Conservation (phyloP, 2,797 vertebrate species). For the Heliangelus exortis region DNA sequence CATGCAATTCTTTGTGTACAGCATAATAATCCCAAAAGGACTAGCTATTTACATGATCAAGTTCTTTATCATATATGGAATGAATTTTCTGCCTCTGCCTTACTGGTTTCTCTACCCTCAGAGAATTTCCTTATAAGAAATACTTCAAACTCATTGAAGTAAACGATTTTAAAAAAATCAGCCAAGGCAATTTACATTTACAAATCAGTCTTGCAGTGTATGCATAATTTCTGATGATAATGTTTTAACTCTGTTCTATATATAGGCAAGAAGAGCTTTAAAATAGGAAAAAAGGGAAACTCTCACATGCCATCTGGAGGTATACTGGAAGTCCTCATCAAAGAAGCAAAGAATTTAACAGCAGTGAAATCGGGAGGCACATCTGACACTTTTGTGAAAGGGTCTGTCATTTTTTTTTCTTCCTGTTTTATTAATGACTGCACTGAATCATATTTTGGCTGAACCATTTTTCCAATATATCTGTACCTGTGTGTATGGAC, state of each 20-base stretch:
- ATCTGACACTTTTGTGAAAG: slow-evolving; percentile 98
- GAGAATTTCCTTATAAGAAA: neutral
- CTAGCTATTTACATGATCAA: neutral
- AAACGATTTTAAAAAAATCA: neutral
- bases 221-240: neutral
- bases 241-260: neutral
- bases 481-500: neutral
- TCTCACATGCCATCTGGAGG: slow-evolving; percentile 87
- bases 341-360: slow-evolving; percentile 96
- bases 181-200: neutral
- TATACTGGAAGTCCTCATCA: slow-evolving; percentile 93
- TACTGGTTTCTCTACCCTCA: neutral
- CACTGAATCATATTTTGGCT: neutral
- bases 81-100: neutral
- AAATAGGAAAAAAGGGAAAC: slow-evolving; percentile 87
- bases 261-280: slow-evolving; percentile 89
- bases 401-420: slow-evolving; percentile 76
- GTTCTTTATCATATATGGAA: neutral
- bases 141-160: neutral
- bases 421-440: neutral
- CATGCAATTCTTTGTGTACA: neutral
- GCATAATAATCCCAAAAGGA: neutral
- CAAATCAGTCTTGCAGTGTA: neutral
- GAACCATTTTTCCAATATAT: neutral
- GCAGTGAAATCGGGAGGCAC: slow-evolving; percentile 94